Base-by-base conservation (phyloP, 2,113 vertebrate genomes). In the Caloenas nicobarica region DNA sequence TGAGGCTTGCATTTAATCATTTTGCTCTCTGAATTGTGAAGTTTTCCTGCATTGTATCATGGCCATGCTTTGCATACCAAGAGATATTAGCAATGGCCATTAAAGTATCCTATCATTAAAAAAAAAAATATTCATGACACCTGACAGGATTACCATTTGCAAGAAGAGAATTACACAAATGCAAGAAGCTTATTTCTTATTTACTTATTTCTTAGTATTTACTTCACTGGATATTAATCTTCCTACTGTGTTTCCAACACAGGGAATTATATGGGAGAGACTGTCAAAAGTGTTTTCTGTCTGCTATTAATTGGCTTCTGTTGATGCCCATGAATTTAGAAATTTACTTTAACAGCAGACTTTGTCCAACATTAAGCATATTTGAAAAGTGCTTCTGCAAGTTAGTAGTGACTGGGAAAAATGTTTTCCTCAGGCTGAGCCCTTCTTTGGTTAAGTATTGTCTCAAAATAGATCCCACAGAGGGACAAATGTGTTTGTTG, bases 401-500 rank as follows among this genome's bases (percentile, higher is more conserved):
- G 88, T 70, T 73, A 56, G 60, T 64, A 84, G 86, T 56, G 86
- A 88, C 81, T 64, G 71, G 71, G 81, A 81, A 94, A 89, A 88
- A 83, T 78, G 17, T 90, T 94, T 90, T 88, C 68, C 69, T 95
- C 64, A 42, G 87, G 36, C 81, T 78, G 78, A 95, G 85, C 42
- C 34, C 42, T 91, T 87, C 79, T 88, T 83, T 86, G 79, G 76
- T 93, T 95, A 86, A 95, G 60, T 74, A 90, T 88, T 79, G 72
- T 86, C 95, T 95, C 93, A 90, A 96, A 96, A 96, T 93, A 96
- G 88, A 94, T 95, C 86, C 86, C 82, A 81, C 69, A 93, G 90
- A 81, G 80, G 92, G 90, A 97, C 48, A 74, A 86, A 95, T 81
- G 80, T 94, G 69, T 95, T 91, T 94, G 91, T 90, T 96, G 71